A percentile compares a stretch with the other conserved stretches of the same genome.
Evolutionary conservation across 2,888 invertebrate genomes (phyloP).

Genomic region (Scaptomyza polygonia): DNA sequence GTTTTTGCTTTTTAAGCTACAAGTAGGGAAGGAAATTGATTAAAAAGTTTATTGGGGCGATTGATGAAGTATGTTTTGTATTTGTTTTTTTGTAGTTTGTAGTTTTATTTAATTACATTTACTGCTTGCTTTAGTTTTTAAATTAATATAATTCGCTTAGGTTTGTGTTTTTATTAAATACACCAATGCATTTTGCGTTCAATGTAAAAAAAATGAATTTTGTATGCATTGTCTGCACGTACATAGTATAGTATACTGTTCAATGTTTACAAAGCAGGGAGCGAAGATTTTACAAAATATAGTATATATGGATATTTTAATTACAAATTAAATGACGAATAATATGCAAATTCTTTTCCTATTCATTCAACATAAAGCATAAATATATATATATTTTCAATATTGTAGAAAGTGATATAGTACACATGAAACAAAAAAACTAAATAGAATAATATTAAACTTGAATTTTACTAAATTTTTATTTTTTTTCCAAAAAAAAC

Average conservation of each 20-base stretch:
- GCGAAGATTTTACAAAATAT: slow-evolving; percentile 44
- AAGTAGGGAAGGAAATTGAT: slow-evolving; percentile 37
- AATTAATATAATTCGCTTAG: slow-evolving; percentile 68
- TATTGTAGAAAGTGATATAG: slow-evolving; percentile 13
- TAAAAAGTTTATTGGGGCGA: slow-evolving; percentile 36
- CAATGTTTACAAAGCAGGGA: slow-evolving; percentile 35
- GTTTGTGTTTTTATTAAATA: slow-evolving; percentile 58
- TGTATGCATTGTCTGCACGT: slow-evolving; percentile 49
- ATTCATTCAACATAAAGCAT: slow-evolving; percentile 4
- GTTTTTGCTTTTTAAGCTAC: slow-evolving; percentile 25
- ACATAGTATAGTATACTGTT: slow-evolving; percentile 50
- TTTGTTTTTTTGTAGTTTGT: too few species aligned
- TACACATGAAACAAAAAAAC: slow-evolving; percentile 29
- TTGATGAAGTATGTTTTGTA: slow-evolving; percentile 33
- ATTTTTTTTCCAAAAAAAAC: slow-evolving; percentile 11
- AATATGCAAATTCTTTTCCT: slow-evolving; percentile 30
- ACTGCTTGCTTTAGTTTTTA: slow-evolving; percentile 55
- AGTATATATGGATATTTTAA: slow-evolving; percentile 5
- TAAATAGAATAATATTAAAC: slow-evolving; percentile 24
- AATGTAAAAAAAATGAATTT: slow-evolving; percentile 41
- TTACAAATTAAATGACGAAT: slow-evolving; percentile 46
- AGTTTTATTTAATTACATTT: slow-evolving; percentile 55
- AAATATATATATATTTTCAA: too few species aligned
- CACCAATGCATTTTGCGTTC: slow-evolving; percentile 63
- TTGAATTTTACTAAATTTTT: slow-evolving; percentile 56